Percentiles rank a stretch among this genome's conserved stretches.
Evolutionary conservation across 2,797 vertebrate species (phyloP).

Genomic region (Synaphobranchus kaupii): DNA sequence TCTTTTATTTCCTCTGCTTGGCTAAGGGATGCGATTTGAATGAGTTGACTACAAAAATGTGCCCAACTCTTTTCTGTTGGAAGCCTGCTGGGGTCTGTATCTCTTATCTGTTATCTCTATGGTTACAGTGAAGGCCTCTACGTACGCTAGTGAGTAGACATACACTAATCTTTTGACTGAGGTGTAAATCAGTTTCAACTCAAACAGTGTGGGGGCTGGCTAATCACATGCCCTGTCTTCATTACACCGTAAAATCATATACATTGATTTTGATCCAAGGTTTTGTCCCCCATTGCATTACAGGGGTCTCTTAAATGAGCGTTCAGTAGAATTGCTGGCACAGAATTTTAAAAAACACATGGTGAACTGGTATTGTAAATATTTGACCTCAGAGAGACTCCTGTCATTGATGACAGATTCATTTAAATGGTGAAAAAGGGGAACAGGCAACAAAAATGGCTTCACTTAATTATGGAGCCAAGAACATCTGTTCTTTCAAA

Average conservation of each 20-base stretch:
- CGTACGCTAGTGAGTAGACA: neutral
- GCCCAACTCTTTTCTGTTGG: neutral
- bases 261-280: neutral
- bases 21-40: neutral
- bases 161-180: neutral
- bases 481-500: neutral
- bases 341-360: neutral
- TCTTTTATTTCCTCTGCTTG: neutral
- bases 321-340: neutral
- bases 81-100: neutral
- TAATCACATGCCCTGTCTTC: neutral
- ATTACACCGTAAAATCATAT: constrained; percentile 30
- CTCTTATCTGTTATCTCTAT: constrained; percentile 18
- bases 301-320: neutral
- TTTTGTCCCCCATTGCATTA: neutral
- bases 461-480: neutral
- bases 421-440: neutral
- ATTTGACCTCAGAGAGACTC: neutral
- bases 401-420: neutral
- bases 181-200: constrained; percentile 27
- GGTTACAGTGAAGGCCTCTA: constrained; percentile 25
- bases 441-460: neutral
- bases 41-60: constrained; percentile 3
- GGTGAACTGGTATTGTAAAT: neutral
- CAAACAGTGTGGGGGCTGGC: constrained; percentile 30